Evolutionary conservation across 1,140 invertebrate genomes (phyloP).

Genomic region (Aporrectodea caliginosa): DNA sequence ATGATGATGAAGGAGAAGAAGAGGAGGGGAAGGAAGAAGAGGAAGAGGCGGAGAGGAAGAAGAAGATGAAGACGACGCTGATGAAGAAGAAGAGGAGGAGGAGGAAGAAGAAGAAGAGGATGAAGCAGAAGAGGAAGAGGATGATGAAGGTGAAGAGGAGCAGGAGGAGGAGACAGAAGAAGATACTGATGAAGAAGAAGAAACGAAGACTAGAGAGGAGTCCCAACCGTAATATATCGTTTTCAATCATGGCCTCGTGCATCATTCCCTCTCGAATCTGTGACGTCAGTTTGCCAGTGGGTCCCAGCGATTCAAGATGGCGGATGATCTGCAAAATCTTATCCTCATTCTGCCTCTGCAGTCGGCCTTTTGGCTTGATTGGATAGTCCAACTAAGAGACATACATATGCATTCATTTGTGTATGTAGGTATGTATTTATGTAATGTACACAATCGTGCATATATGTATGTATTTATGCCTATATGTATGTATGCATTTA

Average conservation of each 20-base stretch:
- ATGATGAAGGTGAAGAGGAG: no score
- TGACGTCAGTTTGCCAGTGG: background rate
- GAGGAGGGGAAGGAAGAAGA: conserved; percentile 1
- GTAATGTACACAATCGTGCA: no score
- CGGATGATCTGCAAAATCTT: background rate
- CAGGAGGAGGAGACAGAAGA: no score
- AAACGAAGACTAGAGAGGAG: conserved; percentile 3
- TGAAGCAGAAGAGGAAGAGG: background rate
- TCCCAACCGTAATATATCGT: background rate
- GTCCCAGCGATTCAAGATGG: background rate
- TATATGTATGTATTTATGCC: no score
- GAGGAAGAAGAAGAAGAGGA: conserved; percentile 1
- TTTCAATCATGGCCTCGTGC: background rate
- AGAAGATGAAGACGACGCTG: background rate
- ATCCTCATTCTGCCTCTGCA: background rate
- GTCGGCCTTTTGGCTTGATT: background rate
- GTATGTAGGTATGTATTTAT: no score
- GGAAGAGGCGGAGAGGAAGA: background rate
- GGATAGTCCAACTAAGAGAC: background rate
- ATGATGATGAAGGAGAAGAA: no score
- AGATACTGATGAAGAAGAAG: no score
- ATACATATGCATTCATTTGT: no score
- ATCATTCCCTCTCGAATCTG: background rate
- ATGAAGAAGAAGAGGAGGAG: conserved; percentile 1
- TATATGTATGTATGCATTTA: no score